Percentiles rank a stretch among this genome's conserved stretches.
These are phyloP conservation scores for Menidia beryllina DNA, from an alignment of 2,113 vertebrate genomes.

Conservation along the genomic window DNA sequence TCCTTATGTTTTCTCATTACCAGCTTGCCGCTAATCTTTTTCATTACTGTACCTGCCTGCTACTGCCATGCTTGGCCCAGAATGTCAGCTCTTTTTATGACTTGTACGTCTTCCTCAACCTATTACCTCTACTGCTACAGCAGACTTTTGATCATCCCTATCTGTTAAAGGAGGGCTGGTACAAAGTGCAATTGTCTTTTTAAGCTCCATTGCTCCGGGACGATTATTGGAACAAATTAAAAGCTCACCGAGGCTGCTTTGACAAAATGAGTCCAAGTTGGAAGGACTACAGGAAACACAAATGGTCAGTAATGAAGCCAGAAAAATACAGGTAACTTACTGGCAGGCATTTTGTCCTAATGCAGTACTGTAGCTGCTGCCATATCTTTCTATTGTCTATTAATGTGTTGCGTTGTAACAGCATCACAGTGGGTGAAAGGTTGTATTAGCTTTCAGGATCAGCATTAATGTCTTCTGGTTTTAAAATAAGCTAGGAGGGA, in stretches of 20 bases:
- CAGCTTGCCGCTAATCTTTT: slow-evolving; percentile 38
- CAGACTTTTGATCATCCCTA: slow-evolving; percentile 49
- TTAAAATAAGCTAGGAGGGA: too few relatives aligned
- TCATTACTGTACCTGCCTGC: slow-evolving; percentile 46
- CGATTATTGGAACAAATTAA: slow-evolving; percentile 52
- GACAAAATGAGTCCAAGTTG: slow-evolving; percentile 29
- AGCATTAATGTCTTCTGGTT: too few relatives aligned
- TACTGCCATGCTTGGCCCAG: slow-evolving; percentile 8
- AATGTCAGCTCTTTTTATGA: slow-evolving; percentile 63
- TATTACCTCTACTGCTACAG: slow-evolving; percentile 59
- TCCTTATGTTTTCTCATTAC: slow-evolving; percentile 65
- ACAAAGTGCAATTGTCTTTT: slow-evolving; percentile 36
- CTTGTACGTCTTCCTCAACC: slow-evolving; percentile 57
- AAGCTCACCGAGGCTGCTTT: slow-evolving; percentile 15
- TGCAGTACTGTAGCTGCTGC: background rate
- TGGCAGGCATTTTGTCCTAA: background rate
- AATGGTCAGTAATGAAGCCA: slow-evolving; percentile 9
- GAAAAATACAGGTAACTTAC: background rate
- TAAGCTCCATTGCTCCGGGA: slow-evolving; percentile 41
- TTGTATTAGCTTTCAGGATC: too few relatives aligned
- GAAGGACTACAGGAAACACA: slow-evolving; percentile 1
- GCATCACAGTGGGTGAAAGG: too few relatives aligned
- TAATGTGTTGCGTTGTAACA: slow-evolving; percentile 9
- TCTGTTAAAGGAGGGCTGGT: slow-evolving; percentile 43
- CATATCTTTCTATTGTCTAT: slow-evolving; percentile 7